phyloP scores from a whole-genome alignment of 2,113 vertebrate genomes.

The Passer domesticus region DNA sequence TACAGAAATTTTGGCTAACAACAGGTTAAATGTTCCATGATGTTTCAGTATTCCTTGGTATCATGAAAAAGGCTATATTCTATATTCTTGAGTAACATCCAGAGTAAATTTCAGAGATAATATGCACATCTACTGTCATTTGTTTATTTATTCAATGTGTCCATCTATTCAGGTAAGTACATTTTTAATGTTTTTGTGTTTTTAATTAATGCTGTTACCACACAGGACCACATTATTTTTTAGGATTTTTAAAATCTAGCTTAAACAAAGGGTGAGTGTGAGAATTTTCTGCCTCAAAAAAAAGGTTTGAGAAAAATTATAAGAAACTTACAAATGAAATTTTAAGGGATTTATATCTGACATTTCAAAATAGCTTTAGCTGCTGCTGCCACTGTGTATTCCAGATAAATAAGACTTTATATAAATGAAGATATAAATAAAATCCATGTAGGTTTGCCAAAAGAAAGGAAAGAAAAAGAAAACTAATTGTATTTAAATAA shows the following conservation, averaged over 20 bases:
- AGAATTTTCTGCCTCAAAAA: not conserved
- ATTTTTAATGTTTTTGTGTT: not conserved
- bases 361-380: not conserved
- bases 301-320: not conserved
- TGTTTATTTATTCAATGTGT: not conserved
- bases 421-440: not conserved
- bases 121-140: not conserved
- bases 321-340: not conserved
- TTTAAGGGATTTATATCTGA: not conserved
- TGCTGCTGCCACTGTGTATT: not conserved
- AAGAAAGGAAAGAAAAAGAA: not conserved
- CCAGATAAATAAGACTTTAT: not conserved
- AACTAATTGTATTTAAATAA: not conserved
- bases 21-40: not conserved
- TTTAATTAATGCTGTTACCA: not conserved
- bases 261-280: not conserved
- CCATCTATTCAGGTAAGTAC: not conserved
- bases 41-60: not conserved
- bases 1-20: not conserved
- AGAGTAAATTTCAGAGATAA: not conserved
- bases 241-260: not conserved
- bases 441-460: not conserved
- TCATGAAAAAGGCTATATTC: not conserved
- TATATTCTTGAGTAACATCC: not conserved
- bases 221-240: not conserved